Evolutionary conservation across 2,888 invertebrate species (phyloP).

Genomic region (Oxycera nigricornis): DNA sequence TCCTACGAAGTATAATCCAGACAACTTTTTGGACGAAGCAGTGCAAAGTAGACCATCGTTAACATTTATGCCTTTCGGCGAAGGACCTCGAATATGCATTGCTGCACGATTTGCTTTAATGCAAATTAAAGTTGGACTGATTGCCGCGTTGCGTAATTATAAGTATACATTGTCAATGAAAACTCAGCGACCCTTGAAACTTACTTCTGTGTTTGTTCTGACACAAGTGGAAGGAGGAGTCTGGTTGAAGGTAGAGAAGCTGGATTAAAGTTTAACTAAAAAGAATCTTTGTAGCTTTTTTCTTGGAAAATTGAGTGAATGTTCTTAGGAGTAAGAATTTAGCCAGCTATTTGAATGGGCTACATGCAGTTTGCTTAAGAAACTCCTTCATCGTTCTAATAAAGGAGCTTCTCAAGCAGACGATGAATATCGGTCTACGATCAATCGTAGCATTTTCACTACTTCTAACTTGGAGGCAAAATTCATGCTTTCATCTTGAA

Average conservation of each 20-base stretch:
- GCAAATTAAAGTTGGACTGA: conserved; percentile 22
- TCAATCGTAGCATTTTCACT: too few relatives aligned
- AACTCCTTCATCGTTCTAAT: not conserved
- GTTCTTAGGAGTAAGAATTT: not conserved
- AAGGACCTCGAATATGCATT: conserved; percentile 66
- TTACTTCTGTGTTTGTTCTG: not conserved
- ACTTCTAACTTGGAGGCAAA: too few relatives aligned
- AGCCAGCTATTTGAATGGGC: too few relatives aligned
- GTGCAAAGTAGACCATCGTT: conserved; percentile 61
- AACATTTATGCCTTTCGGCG: conserved; percentile 63
- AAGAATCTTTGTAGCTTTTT: not conserved
- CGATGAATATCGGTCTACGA: too few relatives aligned
- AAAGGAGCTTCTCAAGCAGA: too few relatives aligned
- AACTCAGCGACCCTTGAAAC: not conserved
- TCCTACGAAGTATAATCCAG: conserved; percentile 69
- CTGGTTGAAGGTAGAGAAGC: not conserved
- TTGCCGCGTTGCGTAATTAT: not conserved
- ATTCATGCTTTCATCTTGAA: too few relatives aligned
- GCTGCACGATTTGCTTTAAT: conserved; percentile 52
- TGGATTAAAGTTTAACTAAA: not conserved
- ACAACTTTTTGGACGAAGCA: conserved; percentile 66
- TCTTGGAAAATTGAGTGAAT: not conserved
- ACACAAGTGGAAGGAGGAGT: not conserved
- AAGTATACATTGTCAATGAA: not conserved
- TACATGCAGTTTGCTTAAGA: not conserved